These are phyloP conservation scores for Actinemys pallida DNA, from an alignment of 2,113 vertebrate species.

Conservation along the genomic window DNA sequence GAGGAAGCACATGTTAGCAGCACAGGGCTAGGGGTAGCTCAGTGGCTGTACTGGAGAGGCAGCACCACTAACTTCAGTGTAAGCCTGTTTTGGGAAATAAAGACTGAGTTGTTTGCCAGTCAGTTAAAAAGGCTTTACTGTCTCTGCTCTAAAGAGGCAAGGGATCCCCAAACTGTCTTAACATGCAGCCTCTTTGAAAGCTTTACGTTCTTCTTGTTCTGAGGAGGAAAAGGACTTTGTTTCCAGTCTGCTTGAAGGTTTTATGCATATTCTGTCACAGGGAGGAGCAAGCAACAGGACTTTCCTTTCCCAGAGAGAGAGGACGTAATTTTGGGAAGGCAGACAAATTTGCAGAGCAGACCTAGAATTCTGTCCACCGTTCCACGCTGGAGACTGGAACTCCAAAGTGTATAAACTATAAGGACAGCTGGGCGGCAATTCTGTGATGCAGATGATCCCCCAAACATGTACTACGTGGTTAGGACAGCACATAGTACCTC, in stretches of 20 bases:
- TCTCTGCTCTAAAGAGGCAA: constrained; percentile 29
- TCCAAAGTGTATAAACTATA: neutral
- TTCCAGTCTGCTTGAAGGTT: constrained; percentile 31
- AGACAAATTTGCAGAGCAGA: neutral
- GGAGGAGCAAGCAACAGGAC: neutral
- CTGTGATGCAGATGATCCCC: neutral
- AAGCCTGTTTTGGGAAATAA: constrained; percentile 57
- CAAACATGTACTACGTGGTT: neutral
- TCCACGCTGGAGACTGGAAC: neutral
- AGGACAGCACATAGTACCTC: neutral
- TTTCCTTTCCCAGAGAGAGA: neutral
- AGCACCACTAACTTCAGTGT: constrained; percentile 63
- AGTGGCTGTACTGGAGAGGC: constrained; percentile 32
- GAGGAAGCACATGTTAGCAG: constrained; percentile 62
- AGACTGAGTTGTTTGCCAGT: constrained; percentile 41
- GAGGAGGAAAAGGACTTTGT: constrained; percentile 47
- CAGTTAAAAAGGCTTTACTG: constrained; percentile 36
- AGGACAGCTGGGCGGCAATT: neutral
- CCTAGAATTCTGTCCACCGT: neutral
- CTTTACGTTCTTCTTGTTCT: neutral
- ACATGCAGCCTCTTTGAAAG: constrained; percentile 50
- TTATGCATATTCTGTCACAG: neutral
- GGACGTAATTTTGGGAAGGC: neutral
- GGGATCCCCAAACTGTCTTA: constrained; percentile 45
- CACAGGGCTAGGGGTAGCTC: constrained; percentile 26